These are phyloP conservation scores for Sylvilagus bachmani DNA, from an alignment of 2,113 vertebrate genomes.

Conservation along the genomic window DNA sequence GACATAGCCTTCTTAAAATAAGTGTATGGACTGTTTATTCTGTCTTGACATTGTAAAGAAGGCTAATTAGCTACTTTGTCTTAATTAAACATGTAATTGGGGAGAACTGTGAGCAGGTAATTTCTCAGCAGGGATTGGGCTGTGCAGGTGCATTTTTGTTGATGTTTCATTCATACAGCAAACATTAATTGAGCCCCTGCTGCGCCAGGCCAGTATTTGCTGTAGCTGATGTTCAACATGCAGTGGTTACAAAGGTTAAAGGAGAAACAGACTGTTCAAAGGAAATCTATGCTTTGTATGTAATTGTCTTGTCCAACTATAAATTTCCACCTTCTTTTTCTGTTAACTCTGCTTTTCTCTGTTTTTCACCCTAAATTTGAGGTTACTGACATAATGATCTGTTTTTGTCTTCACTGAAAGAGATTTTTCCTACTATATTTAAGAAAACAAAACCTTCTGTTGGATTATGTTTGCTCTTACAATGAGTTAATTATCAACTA, in stretches of 20 bases:
- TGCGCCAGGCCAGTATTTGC: neutral
- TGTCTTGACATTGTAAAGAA: constrained; percentile 42
- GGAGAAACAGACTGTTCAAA: constrained; percentile 36
- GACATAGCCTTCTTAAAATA: constrained; percentile 55
- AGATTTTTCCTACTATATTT: constrained; percentile 46
- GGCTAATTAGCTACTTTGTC: constrained; percentile 36
- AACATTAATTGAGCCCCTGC: constrained; percentile 19
- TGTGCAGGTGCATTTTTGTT: neutral
- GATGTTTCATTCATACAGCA: constrained; percentile 28
- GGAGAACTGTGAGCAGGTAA: constrained; percentile 18
- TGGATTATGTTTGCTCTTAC: constrained; percentile 53
- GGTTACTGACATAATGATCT: constrained; percentile 30
- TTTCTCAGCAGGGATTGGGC: constrained; percentile 35
- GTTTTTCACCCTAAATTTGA: constrained; percentile 55
- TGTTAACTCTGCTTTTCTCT: constrained; percentile 30
- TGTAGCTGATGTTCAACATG: neutral
- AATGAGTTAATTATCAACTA: constrained; percentile 67
- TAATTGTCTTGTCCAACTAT: neutral
- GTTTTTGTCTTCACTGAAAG: constrained; percentile 27
- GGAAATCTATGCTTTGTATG: constrained; percentile 39
- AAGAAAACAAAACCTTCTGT: neutral
- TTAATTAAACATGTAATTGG: constrained; percentile 60
- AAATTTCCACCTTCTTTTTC: constrained; percentile 50
- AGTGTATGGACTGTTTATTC: constrained; percentile 28
- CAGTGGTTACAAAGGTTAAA: constrained; percentile 51